Conservation (phyloP, 2,113 vertebrate species). For the Sinocyclocheilus rhinocerous region DNA sequence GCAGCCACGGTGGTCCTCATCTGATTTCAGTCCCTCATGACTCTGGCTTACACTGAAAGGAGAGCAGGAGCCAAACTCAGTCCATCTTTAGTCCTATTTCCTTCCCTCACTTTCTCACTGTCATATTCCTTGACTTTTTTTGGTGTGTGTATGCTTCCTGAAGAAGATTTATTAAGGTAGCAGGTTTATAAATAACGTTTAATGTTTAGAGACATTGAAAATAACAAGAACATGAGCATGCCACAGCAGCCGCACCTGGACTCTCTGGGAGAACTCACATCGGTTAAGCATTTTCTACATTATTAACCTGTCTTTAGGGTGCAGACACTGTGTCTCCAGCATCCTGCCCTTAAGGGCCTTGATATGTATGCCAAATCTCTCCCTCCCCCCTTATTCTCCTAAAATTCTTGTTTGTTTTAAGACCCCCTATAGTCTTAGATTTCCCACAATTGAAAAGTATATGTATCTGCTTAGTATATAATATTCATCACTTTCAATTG, state of each 20-base stretch:
- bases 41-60: conserved; percentile 30
- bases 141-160: conserved; percentile 39
- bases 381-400: neutral
- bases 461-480: neutral
- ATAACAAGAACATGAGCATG: conserved; percentile 49
- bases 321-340: conserved; percentile 58
- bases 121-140: conserved; percentile 39
- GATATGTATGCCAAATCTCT: conserved; percentile 46
- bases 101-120: neutral
- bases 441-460: conserved; percentile 25
- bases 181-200: conserved; percentile 61
- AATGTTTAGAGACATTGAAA: conserved; percentile 53
- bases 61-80: conserved; percentile 34
- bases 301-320: conserved; percentile 61
- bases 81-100: conserved; percentile 40
- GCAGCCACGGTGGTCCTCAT: conserved; percentile 51
- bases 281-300: conserved; percentile 63
- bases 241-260: conserved; percentile 58
- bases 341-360: conserved; percentile 58
- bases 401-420: conserved; percentile 33
- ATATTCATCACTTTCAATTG: conserved; percentile 1
- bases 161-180: conserved; percentile 56
- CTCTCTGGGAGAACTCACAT: conserved; percentile 53
- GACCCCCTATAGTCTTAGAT: conserved; percentile 35
- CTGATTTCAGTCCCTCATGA: conserved; percentile 48